Evolutionary conservation across 2,797 vertebrate species (phyloP).

Genomic region (Nasua narica): DNA sequence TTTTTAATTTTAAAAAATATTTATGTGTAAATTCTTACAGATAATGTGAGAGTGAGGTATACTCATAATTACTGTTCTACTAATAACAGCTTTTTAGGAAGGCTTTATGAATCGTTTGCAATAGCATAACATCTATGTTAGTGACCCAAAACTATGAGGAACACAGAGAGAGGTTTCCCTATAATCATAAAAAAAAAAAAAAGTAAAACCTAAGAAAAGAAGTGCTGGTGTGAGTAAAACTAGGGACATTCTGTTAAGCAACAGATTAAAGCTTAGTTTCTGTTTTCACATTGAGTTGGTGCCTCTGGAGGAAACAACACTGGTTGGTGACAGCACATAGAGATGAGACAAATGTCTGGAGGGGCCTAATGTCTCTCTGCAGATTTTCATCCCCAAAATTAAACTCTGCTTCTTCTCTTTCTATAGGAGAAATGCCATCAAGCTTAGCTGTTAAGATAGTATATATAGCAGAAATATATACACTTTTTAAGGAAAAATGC

Average conservation of each 20-base stretch:
- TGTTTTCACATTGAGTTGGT: neutral
- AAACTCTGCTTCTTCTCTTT: neutral
- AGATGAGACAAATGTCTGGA: slow-evolving; percentile 1
- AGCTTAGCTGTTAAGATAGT: neutral
- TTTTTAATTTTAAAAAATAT: neutral
- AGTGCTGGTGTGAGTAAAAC: neutral
- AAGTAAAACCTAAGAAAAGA: neutral
- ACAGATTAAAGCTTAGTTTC: neutral
- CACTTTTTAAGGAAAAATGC: neutral
- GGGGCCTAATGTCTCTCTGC: neutral
- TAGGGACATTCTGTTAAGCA: neutral
- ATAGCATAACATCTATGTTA: neutral
- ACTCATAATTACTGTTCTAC: neutral
- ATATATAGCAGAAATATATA: neutral
- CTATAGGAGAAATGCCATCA: neutral
- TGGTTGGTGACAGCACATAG: neutral
- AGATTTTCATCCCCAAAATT: neutral
- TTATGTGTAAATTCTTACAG: neutral
- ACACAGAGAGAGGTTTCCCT: neutral
- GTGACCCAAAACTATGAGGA: neutral
- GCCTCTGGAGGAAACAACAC: neutral
- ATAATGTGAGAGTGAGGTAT: neutral
- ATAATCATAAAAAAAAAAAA: neutral
- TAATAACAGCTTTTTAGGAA: neutral
- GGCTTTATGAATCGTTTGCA: neutral